Base-by-base conservation (phyloP, 2,113 vertebrate species). In the Gymnogyps californianus region DNA sequence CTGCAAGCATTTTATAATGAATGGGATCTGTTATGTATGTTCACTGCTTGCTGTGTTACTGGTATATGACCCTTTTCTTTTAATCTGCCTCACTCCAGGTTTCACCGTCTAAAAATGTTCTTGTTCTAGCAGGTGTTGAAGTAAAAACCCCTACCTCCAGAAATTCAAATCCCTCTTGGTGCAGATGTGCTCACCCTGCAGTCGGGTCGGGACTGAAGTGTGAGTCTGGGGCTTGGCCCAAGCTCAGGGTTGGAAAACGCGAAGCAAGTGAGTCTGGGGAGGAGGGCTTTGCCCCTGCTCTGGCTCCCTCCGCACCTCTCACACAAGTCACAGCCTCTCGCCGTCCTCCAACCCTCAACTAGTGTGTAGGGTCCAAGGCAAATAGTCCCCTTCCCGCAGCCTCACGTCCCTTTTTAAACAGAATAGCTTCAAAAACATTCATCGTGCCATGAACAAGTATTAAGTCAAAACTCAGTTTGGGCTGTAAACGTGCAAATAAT, bases 401-500 rank as follows among this genome's bases (percentile, higher is more conserved):
- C 55, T 75, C 24, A 2, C 28, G 28, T 7, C 18, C 64, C 19
- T 40, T 67, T 70, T 46, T 22, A 40, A 87, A 34, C 51, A 69
- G 40, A 83, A 36, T 31, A 86, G 28, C 86, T 84, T 64, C 64
- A 74, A 52, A 93, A 75, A 26, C 31, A 25, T 81, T 4, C 42
- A 40, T 51, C 61, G 10, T 54, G 47, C 47, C 47, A 11, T 1
- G 25, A 79, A 32, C 34, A 40, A 70, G 62, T 34, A 64, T 34
- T 34, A 65, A 95, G 67, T 83, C 55, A 69, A 86, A 92, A 74
- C n/a, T 62, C 58, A 70, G 12, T 71, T 86, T 54, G 72, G 79
- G 55, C 65, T 87, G 55, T 82, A 89, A 93, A 90, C 64, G 57
- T 25, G 38, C 86, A 86, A 94, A 80, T 90, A 62, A 76, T 69